phyloP scores from a whole-genome alignment of 2,888 invertebrate species.

The Caenorhabditis angaria region DNA sequence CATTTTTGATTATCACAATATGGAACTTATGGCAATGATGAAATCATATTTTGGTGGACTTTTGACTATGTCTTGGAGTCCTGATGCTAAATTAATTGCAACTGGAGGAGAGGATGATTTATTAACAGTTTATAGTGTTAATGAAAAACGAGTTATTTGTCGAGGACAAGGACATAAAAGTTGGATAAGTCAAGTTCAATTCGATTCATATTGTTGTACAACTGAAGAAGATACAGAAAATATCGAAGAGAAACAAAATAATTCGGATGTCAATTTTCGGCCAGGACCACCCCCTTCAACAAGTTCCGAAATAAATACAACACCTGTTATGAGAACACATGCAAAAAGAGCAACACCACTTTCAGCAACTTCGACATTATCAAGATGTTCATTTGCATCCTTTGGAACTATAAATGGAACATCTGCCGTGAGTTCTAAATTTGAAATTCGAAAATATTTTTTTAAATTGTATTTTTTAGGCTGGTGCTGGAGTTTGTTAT shows the following conservation, averaged over 20 bases:
- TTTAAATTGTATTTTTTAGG: no score
- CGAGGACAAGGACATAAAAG: constrained; percentile 95
- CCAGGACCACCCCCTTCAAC: constrained; percentile 13
- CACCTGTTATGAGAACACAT: constrained; percentile 10
- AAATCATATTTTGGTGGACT: constrained; percentile 95
- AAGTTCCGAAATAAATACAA: constrained; percentile 15
- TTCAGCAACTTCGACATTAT: constrained; percentile 35
- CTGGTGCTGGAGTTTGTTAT: constrained; percentile 52
- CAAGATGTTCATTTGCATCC: constrained; percentile 46
- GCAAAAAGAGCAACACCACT: constrained; percentile 19
- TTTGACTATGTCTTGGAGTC: constrained; percentile 96
- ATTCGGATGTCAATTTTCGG: constrained; percentile 3
- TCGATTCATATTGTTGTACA: constrained; percentile 79
- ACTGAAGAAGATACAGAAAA: constrained; percentile 74
- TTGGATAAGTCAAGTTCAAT: constrained; percentile 89
- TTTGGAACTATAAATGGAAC: constrained; percentile 42
- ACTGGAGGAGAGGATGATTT: constrained; percentile 98
- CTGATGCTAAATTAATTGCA: constrained; percentile 87
- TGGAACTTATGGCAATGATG: constrained; percentile 88
- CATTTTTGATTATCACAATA: constrained; percentile 94
- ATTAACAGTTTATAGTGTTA: constrained; percentile 94
- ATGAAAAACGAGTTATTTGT: constrained; percentile 82
- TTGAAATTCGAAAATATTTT: background rate
- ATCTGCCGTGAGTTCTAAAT: constrained; percentile 12
- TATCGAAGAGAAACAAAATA: constrained; percentile 9